A percentile compares a stretch with the other conserved stretches of the same genome.
phyloP scores from a whole-genome alignment of 2,888 invertebrate species.

The Epsilonema sp. region DNA sequence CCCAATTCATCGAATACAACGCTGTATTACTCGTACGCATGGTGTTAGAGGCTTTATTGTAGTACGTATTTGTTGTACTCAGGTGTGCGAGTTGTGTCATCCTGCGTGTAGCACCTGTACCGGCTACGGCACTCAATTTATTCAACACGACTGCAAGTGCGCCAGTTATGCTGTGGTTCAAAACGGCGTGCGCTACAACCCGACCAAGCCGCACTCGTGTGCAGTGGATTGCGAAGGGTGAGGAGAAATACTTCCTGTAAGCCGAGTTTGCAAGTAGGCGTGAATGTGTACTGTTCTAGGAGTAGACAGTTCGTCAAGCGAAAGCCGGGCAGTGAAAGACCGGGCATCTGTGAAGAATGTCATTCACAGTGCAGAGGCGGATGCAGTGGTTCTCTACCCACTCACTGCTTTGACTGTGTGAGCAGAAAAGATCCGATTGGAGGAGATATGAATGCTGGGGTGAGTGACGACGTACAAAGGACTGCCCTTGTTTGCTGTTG shows the following conservation, averaged over 20 bases:
- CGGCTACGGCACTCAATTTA: conserved; percentile 59
- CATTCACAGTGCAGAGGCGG: conserved; percentile 56
- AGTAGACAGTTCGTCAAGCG: too few relatives aligned
- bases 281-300: too few relatives aligned
- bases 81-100: conserved; percentile 71
- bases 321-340: too few relatives aligned
- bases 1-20: too few relatives aligned
- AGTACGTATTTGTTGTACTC: conserved; percentile 2
- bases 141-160: not conserved
- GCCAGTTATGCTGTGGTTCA: too few relatives aligned
- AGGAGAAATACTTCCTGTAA: too few relatives aligned
- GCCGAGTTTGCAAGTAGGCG: too few relatives aligned
- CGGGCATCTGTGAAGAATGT: conserved; percentile 33
- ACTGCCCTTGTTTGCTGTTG: not conserved
- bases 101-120: conserved; percentile 66
- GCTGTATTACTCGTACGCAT: too few relatives aligned
- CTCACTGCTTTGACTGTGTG: conserved; percentile 54
- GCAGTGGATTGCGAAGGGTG: too few relatives aligned
- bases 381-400: conserved; percentile 53
- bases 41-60: not conserved
- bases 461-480: not conserved
- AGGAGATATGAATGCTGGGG: too few relatives aligned
- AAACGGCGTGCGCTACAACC: too few relatives aligned
- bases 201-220: too few relatives aligned
- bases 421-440: conserved; percentile 41